Percentiles rank a stretch among this genome's conserved stretches.
Evolutionary conservation across 1,140 invertebrate species (phyloP).

Genomic region (Brachionus manjavacas): DNA sequence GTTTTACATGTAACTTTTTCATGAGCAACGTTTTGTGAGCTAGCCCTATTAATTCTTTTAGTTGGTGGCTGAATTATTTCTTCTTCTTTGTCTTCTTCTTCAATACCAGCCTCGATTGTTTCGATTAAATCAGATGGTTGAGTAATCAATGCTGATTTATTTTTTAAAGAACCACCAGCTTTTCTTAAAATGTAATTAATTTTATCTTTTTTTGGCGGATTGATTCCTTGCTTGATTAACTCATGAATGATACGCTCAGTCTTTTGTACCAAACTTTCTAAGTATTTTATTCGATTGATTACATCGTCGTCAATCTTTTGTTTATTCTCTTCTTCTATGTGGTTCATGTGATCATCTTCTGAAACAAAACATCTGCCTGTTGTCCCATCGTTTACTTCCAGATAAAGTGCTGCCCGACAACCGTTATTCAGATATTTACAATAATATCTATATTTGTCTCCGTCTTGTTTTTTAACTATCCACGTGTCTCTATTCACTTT

Average conservation of each 20-base stretch:
- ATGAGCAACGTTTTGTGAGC: no score
- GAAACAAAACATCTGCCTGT: not conserved
- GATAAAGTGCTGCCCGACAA: not conserved
- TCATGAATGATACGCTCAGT: not conserved
- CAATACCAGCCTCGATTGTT: no score
- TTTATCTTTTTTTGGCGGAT: not conserved
- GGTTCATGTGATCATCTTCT: not conserved
- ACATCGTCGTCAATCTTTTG: not conserved
- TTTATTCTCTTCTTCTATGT: not conserved
- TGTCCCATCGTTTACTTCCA: not conserved
- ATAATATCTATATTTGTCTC: constrained; percentile 5
- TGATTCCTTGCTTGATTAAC: not conserved
- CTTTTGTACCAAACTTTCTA: not conserved
- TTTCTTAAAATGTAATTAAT: not conserved
- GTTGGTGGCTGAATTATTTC: no score
- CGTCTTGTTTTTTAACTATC: not conserved
- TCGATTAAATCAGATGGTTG: no score
- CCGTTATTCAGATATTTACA: not conserved
- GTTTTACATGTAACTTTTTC: no score
- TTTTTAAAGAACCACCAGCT: no score
- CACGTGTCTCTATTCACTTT: not conserved
- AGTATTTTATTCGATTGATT: not conserved
- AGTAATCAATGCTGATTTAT: no score
- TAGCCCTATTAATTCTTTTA: no score
- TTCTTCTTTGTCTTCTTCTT: no score